These are phyloP conservation scores for Aphelenchoides besseyi DNA, from an alignment of 1,140 invertebrate genomes.

Conservation along the genomic window DNA sequence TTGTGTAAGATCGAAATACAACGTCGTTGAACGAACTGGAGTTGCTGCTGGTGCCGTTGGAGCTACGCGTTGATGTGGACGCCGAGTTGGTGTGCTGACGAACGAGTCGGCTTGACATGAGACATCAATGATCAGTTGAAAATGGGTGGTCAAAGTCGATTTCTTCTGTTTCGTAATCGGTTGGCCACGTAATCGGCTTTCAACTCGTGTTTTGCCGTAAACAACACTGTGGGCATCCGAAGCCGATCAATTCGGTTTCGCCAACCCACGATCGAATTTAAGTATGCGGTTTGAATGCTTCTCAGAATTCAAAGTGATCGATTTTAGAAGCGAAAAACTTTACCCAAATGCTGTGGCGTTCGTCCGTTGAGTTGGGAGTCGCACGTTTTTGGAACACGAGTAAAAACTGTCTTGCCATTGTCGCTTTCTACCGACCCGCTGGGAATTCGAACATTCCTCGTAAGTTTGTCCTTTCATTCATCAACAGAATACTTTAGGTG, in stretches of 20 bases:
- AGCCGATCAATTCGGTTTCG: conserved; percentile 57
- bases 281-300: conserved; percentile 34
- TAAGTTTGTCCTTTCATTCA: background rate
- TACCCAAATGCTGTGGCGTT: conserved; percentile 83
- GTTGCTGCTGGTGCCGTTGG: too few species aligned
- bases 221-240: conserved; percentile 36
- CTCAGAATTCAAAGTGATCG: conserved; percentile 7
- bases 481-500: conserved; percentile 44
- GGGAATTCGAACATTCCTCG: conserved; percentile 53
- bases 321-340: conserved; percentile 70
- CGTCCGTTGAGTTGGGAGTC: conserved; percentile 75
- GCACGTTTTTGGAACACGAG: conserved; percentile 66
- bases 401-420: conserved; percentile 59
- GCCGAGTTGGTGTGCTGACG: too few species aligned
- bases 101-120: too few species aligned
- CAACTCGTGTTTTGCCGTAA: too few species aligned
- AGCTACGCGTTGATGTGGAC: too few species aligned
- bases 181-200: too few species aligned
- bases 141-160: too few species aligned
- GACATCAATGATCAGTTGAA: too few species aligned
- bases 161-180: too few species aligned
- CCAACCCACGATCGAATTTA: conserved; percentile 50
- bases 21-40: too few species aligned
- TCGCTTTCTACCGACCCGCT: conserved; percentile 59
- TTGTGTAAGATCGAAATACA: too few species aligned